Base-by-base conservation (phyloP, 30 jellyfish, hydroid and myxozoan species). In the Cassiopea andromeda region DNA sequence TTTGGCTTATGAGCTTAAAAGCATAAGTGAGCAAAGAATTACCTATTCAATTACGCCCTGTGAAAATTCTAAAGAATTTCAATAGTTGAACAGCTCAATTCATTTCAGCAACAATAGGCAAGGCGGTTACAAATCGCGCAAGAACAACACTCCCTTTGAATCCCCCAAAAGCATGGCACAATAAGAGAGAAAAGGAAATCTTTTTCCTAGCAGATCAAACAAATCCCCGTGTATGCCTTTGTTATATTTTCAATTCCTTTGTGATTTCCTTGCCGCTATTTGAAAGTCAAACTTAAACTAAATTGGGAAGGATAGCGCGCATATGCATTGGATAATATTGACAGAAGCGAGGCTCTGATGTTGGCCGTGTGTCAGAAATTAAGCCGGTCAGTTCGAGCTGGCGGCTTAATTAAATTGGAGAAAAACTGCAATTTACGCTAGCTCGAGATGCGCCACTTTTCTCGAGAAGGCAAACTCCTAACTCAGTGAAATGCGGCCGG, bases 221-320 rank as follows among this genome's bases (percentile, higher is more conserved):
- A 87, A 87, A 87, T 87, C 94, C 94, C 90, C 74, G 90, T 87
- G 94, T 87, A 72, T 87, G 94, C 89, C 87, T 87, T 87, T 87
- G 94, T 87, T 87, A 87, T 76, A 73, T 87, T 70, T 69, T 77
- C 94, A 49, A 80, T 87, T 75, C 94, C 87, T 87, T 87, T 87
- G 94, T 87, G 94, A 87, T 87, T 87, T 87, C 94, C 94, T 87
- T 75, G 90, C 94, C 94, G 94, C 94, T 87, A 57, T 87, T 87
- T 87, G 90, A 87, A 66, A 49, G 94, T 47, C 90, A 87, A 81
- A 72, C 87, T 48, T 9, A 87, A 87, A 87, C 90, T 78, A 78
- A 87, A 87, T 87, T 87, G 87, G 94, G 94, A 87, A 45, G 87
- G 94, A 87, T 80, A 87, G 89, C 94, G 94, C 94, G 60, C 94